A percentile compares a stretch with the other conserved stretches of the same genome.
phyloP scores from a whole-genome alignment of 2,888 invertebrate genomes.

The Cantharis rustica region DNA sequence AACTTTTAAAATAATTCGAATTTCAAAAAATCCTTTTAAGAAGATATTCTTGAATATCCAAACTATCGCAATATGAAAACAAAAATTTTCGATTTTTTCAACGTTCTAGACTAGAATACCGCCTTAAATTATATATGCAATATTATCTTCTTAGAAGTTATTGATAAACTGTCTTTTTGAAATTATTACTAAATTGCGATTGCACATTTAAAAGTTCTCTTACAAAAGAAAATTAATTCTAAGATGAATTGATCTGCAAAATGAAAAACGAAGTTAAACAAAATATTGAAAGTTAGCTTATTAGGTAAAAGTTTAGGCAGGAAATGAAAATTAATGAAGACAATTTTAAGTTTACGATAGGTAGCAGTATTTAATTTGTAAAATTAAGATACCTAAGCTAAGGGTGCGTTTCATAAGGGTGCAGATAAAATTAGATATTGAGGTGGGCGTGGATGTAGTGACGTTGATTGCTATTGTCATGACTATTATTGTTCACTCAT shows the following conservation, averaged over 20 bases:
- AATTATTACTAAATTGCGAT: not conserved
- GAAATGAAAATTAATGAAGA: conserved; percentile 1
- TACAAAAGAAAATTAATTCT: not conserved
- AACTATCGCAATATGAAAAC: too few species aligned
- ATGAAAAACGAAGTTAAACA: not conserved
- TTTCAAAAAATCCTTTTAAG: too few species aligned
- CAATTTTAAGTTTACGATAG: not conserved
- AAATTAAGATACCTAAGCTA: conserved; percentile 18
- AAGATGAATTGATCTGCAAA: not conserved
- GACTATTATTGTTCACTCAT: conserved; percentile 24
- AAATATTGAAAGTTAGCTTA: conserved; percentile 1
- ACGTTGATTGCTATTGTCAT: conserved; percentile 24
- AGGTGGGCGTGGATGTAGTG: conserved; percentile 14
- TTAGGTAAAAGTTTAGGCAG: not conserved
- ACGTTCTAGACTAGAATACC: too few species aligned
- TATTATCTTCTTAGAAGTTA: too few species aligned
- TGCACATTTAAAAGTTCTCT: not conserved
- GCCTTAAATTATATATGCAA: too few species aligned
- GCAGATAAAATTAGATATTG: conserved; percentile 16
- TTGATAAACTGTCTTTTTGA: too few species aligned
- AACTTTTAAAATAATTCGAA: too few species aligned
- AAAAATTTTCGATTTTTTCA: too few species aligned
- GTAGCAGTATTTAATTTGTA: not conserved
- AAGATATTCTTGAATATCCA: too few species aligned
- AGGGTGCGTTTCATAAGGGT: conserved; percentile 13